Evolutionary conservation across 2,888 invertebrate species (phyloP), one percentile per base, ranked within the genome.

Genomic region (Emmelina monodactyla): DNA sequence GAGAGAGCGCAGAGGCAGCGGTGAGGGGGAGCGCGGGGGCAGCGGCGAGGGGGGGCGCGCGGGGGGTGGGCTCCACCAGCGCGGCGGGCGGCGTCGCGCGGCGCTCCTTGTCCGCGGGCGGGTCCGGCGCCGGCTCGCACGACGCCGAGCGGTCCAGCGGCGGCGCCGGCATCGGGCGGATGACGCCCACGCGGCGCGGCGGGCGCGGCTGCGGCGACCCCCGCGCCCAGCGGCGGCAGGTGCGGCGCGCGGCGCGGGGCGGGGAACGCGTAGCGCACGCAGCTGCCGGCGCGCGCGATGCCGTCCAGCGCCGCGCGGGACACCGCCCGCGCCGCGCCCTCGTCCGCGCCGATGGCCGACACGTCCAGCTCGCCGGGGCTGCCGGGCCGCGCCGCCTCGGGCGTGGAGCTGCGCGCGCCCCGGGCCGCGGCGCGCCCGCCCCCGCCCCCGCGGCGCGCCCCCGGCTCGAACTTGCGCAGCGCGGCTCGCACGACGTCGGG

Each of bases 401-500:
- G 64, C 41, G 80, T 66, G 12, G 64, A 58, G 33, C 58, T 62
- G 22, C 64, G 62, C 16, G 58, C 22, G 15, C 16, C 16, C 49
- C 5, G 52, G 55, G 42, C 68, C 73, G 13, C 69, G 58, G 2
- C 68, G 68, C 15, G 62, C 65, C 45, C 70, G 55, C 22, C 71
- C 76, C 37, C 72, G 70, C 5, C 65, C 59, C 6, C 68, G 63
- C n/a, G 86, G 66, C 45, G 84, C 66, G 42, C 33, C 16, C 11
- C 78, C 58, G 48, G 82, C 82, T 95, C 94, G 70, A 94, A 95
- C 55, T 93, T 88, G 55, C 88, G 85, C 42, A 93, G 84, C 10
- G 92, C 89, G 40, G 92, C 88, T 51, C 91, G 91, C 39, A 95
- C 95, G 45, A 94, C 86, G 76, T 95, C 94, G 1, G 89, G 89